These are phyloP conservation scores for Dryadula phaetusa DNA, from an alignment of 2,888 invertebrate genomes.

Conservation along the genomic window DNA sequence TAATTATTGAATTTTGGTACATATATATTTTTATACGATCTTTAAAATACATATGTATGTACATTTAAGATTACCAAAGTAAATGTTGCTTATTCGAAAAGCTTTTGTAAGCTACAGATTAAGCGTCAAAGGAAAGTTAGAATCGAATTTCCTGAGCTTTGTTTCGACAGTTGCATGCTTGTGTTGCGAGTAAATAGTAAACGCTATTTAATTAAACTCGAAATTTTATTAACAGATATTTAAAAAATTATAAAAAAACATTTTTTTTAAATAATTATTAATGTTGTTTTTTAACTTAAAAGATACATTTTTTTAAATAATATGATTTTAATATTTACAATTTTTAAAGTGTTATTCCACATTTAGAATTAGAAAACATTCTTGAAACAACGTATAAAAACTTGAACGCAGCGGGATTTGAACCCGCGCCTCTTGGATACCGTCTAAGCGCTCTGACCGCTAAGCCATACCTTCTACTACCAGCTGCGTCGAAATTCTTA, in stretches of 20 bases:
- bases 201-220: slow-evolving; percentile 25
- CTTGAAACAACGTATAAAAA: no score
- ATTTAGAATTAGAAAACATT: no score
- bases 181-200: slow-evolving; percentile 19
- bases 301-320: no score
- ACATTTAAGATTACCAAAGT: not conserved
- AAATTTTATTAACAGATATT: not conserved
- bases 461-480: no score
- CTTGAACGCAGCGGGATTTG: no score
- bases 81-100: not conserved
- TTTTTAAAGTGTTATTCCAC: no score
- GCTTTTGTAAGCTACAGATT: slow-evolving; percentile 9
- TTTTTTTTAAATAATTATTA: not conserved
- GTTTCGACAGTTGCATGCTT: slow-evolving; percentile 25
- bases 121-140: slow-evolving; percentile 35
- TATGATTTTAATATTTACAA: no score
- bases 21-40: not conserved
- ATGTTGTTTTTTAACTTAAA: not conserved
- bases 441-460: no score
- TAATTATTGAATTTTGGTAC: no score
- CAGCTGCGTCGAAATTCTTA: no score
- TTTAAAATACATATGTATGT: not conserved
- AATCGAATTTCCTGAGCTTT: slow-evolving; percentile 36
- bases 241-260: not conserved
- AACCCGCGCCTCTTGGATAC: no score